Evolutionary conservation across 2,797 vertebrate genomes (phyloP).

Genomic region (Brachyalestes nurse): DNA sequence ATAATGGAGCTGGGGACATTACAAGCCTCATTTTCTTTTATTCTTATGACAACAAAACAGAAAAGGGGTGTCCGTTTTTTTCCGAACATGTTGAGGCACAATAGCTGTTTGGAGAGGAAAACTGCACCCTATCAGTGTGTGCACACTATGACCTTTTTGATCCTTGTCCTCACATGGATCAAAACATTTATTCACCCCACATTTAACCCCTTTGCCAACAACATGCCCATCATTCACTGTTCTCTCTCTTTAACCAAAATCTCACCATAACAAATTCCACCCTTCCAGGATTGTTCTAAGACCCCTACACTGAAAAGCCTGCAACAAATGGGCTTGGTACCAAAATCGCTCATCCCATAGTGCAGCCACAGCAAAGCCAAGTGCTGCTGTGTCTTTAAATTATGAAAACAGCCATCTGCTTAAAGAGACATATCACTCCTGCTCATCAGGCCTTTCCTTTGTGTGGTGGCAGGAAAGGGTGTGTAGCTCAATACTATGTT

Average conservation of each 20-base stretch:
- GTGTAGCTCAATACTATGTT: neutral
- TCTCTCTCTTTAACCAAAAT: slow-evolving; percentile 32
- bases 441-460: slow-evolving; percentile 38
- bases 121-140: slow-evolving; percentile 3
- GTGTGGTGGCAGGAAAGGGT: neutral
- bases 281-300: neutral
- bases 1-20: slow-evolving; percentile 30
- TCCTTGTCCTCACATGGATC: slow-evolving; percentile 18
- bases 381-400: slow-evolving; percentile 51
- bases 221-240: slow-evolving; percentile 26
- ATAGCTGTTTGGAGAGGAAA: slow-evolving; percentile 29
- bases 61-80: slow-evolving; percentile 12
- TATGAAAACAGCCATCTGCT: slow-evolving; percentile 62
- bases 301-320: neutral
- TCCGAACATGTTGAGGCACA: neutral
- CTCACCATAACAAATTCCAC: slow-evolving; percentile 1
- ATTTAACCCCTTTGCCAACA: too few relatives aligned
- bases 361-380: slow-evolving; percentile 42
- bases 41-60: slow-evolving; percentile 14
- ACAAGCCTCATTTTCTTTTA: slow-evolving; percentile 25
- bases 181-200: slow-evolving; percentile 16
- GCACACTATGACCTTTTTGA: neutral
- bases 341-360: slow-evolving; percentile 31
- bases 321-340: slow-evolving; percentile 3
- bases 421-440: slow-evolving; percentile 36